Base-by-base conservation (phyloP, 2,797 vertebrate species). In the Spinus pinus region DNA sequence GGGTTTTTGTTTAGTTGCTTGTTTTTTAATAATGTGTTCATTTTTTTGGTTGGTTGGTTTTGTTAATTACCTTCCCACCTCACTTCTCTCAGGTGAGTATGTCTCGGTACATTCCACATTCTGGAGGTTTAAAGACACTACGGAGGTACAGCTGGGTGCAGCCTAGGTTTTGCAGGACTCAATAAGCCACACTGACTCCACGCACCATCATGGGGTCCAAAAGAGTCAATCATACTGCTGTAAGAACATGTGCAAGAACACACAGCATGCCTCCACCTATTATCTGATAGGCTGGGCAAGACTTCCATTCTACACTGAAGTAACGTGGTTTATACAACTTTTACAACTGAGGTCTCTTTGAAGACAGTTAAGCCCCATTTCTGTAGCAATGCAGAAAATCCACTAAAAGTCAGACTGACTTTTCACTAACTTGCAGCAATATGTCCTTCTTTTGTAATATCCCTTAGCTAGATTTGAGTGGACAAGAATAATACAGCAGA, bases 141-240 rank as follows among this genome's bases (percentile, higher is more conserved):
- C 2, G 3, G 30, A 86, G 28, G 60, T 69, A 58, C 1, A 50
- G 9, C 21, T 37, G 37, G 30, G 8, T 15, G 15, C 44, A 57
- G 47, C 30, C 47, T 33, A 33, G 12, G 57, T 62, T 25, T 22
- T 81, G 57, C 47, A 81, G 25, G 42, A 24, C 17, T 78, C n/a
- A 17, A 1, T 21, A 61, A 73, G 7, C 21, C 21, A 37, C 0
- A 1, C 17, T 69, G 22, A 66, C 13, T 47, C 12, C 4, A 19
- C 5, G 21, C 9, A 65, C 7, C 65, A 42, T 62, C 10, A 28
- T 7, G 16, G 37, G 62, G 51, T 31, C 7, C 39, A 37, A 66
- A 62, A 46, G 1, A 4, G 39, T 58, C n/a, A 79, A 42, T 7
- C 57, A 21, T 6, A 23, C 7, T 9, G 3, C 16, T 53, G 35